Conservation (phyloP, 2,113 vertebrate genomes). For the Puntigrus tetrazona region DNA sequence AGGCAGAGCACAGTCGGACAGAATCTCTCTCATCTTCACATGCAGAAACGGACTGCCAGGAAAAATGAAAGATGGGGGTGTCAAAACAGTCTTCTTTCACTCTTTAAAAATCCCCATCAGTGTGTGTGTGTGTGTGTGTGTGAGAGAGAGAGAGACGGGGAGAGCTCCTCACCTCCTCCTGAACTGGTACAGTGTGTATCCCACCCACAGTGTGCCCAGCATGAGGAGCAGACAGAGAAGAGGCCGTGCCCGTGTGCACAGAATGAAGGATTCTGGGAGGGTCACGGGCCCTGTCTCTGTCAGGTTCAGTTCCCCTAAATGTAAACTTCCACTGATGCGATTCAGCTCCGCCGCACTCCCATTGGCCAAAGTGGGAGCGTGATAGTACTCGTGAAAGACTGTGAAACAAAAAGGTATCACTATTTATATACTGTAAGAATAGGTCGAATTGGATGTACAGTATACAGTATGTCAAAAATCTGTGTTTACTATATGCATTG, state of each 20-base stretch:
- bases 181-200: slow-evolving; percentile 97
- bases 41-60: slow-evolving; percentile 91
- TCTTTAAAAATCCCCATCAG: slow-evolving; percentile 9
- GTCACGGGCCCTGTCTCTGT: slow-evolving; percentile 53
- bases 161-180: slow-evolving; percentile 84
- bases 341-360: slow-evolving; percentile 65
- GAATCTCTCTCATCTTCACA: slow-evolving; percentile 87
- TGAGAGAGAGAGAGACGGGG: background rate
- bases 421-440: background rate
- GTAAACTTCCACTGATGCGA: slow-evolving; percentile 37
- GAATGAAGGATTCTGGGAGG: slow-evolving; percentile 68
- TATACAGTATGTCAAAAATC: background rate
- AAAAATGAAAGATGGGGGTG: slow-evolving; percentile 42
- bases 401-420: slow-evolving; percentile 38
- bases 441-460: background rate
- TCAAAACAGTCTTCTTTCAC: slow-evolving; percentile 29
- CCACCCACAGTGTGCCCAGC: slow-evolving; percentile 97
- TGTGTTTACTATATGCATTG: background rate
- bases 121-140: slow-evolving; percentile 15
- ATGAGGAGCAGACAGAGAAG: slow-evolving; percentile 93
- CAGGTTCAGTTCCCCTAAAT: slow-evolving; percentile 61
- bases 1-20: slow-evolving; percentile 96
- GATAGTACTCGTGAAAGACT: slow-evolving; percentile 94
- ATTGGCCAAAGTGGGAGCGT: slow-evolving; percentile 70
- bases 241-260: slow-evolving; percentile 84